phyloP scores from a whole-genome alignment of 2,888 invertebrate species.

The Pantelozetes paolii region DNA sequence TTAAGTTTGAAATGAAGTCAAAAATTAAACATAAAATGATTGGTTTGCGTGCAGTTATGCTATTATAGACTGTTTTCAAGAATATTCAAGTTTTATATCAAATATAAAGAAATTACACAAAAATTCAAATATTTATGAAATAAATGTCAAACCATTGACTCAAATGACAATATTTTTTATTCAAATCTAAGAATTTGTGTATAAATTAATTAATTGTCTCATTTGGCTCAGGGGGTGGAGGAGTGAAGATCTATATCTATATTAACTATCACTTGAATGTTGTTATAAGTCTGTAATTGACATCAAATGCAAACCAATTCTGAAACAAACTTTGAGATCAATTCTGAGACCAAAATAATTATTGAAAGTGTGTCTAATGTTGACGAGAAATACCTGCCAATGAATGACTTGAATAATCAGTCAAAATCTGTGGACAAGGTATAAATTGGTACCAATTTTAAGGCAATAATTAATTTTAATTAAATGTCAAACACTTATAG shows the following conservation, averaged over 20 bases:
- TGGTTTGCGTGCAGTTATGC: constrained; percentile 9
- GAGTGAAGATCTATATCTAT: background rate
- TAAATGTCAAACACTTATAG: background rate
- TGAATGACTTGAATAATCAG: constrained; percentile 30
- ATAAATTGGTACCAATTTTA: background rate
- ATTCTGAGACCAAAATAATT: background rate
- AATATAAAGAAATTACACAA: background rate
- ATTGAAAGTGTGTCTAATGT: background rate
- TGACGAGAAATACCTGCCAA: background rate
- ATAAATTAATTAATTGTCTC: too few species aligned
- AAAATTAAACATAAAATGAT: constrained; percentile 16
- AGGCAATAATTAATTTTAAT: background rate
- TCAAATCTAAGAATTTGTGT: too few species aligned
- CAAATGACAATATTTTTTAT: too few species aligned
- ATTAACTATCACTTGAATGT: background rate
- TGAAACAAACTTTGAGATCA: background rate
- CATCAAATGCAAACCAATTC: background rate
- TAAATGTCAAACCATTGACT: background rate
- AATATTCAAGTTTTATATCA: too few species aligned
- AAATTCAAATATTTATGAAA: background rate
- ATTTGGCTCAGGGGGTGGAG: too few species aligned
- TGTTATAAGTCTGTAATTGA: background rate
- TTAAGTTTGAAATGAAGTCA: background rate
- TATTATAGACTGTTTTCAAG: background rate
- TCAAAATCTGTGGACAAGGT: constrained; percentile 14